Base-by-base conservation (phyloP, 1,140 invertebrate species). In the Acromyrmex heyeri region DNA sequence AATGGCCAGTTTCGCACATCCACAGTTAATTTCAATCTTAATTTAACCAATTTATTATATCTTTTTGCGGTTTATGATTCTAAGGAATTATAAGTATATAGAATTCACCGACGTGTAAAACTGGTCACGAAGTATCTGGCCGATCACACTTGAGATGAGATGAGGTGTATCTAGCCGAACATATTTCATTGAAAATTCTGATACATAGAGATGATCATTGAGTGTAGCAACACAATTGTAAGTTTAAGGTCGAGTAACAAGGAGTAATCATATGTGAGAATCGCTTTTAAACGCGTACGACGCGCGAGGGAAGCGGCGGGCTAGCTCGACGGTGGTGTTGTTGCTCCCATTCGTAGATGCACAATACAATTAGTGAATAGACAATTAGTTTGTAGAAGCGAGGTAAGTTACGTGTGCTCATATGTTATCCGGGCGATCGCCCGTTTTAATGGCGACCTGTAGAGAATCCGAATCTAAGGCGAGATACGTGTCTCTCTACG, bases 291-390 rank as follows among this genome's bases (percentile, higher is more conserved):
- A n/a, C 16, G 24, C 62, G 27, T 62, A 73, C 38, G 82, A 21
- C 48, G 48, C 21, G 55, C 65, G 85, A 85, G 65, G 59, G 79
- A 86, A 62, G 48, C n/a, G 67, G 62, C 48, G 64, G 67, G 57
- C 48, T 78, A 55, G 83, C 75, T 86, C 44, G 64, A 87, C 90
- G 90, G 86, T 90, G 90, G 88, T 93, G 93, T 95, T 95, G 94
- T 94, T 94, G 94, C 94, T 94, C 94, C 94, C 93, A 94, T 94
- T 93, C 86, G 93, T 95, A 94, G 93, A 94, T 94, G 93, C 92
- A 94, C 90, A 91, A 93, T 92, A 91, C 91, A 91, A 93, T 93
- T 94, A 94, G 93, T 88, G 83, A 91, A 69, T 91, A 94, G 92
- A 91, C 85, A 92, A 91, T 93, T 93, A 93, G 92, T 93, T 92